phyloP scores from a whole-genome alignment of 23 tunicate genomes.

The Ciona savignyi region DNA sequence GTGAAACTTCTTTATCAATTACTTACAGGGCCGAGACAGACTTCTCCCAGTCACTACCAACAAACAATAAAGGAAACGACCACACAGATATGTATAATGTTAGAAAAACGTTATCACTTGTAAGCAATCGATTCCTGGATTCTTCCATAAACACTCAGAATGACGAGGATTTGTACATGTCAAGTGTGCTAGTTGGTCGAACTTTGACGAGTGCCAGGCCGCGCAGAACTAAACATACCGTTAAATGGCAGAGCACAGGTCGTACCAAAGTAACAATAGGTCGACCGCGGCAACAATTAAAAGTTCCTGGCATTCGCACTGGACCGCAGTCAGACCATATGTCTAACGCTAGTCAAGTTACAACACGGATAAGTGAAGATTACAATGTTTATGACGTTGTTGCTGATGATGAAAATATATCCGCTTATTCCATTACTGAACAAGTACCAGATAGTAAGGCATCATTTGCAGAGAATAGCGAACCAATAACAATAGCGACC shows the following conservation, averaged over 20 bases:
- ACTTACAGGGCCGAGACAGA: neutral
- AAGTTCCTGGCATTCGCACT: neutral
- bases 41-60: neutral
- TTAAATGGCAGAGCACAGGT: neutral
- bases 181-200: neutral
- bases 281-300: neutral
- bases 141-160: neutral
- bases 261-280: neutral
- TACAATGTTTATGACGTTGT: slow-evolving; percentile 1
- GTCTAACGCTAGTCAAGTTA: neutral
- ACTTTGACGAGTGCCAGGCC: neutral
- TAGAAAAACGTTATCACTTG: neutral
- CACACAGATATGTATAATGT: neutral
- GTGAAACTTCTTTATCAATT: neutral
- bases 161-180: neutral
- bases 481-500: neutral
- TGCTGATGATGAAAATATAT: neutral
- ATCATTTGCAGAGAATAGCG: neutral
- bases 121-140: neutral
- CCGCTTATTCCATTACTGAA: neutral
- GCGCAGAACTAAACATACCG: too few species aligned
- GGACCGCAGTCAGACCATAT: neutral
- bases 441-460: neutral
- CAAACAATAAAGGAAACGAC: neutral
- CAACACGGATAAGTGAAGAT: neutral